Base-by-base conservation (phyloP, 2,113 vertebrate genomes). In the Pitta sordida region DNA sequence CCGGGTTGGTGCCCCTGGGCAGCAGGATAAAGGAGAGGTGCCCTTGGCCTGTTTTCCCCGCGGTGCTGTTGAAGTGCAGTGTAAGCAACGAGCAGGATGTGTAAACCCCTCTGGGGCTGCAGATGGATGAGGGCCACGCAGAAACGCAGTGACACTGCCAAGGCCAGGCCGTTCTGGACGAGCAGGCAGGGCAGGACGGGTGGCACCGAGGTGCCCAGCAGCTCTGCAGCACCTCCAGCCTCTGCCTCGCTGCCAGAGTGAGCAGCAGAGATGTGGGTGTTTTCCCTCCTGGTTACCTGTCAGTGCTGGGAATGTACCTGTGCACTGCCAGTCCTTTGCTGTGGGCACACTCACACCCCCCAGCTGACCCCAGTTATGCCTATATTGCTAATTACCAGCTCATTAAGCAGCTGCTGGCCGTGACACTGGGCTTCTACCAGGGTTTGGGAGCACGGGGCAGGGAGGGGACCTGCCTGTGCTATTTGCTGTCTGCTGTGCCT, bases 361-460 rank as follows among this genome's bases (percentile, higher is more conserved):
- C 20, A 6, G 30, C 63, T 55, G 24, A 39, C 36, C 68, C 53
- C 3, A 5, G 1, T 4, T 44, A 75, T n/a, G n/a, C n/a, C n/a
- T n/a, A n/a, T n/a, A n/a, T 1, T 5, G 4, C 77, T 74, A 16
- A 59, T 76, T n/a, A 55, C 37, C 43, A 6, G 0, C 20, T n/a
- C 67, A 4, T 30, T 7, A 8, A 52, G 55, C 24, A 9, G n/a
- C 65, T 59, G 39, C 55, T 7, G 32, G 15, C 11, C 3, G 0
- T 12, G 5, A 10, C 44, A 7, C 8, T 0, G 11, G 43, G 36
- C 16, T 48, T 24, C 41, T 59, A 1, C 30, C 43, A 4, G 63
- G 52, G 19, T 26, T 23, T 32, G 58, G 64, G 32, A 55, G 55
- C 62, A 8, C 6, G 1, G 60, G 56, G 13, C 11, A 68, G 5